These are phyloP conservation scores for Columba guinea DNA, from an alignment of 2,797 vertebrate species.

Conservation along the genomic window DNA sequence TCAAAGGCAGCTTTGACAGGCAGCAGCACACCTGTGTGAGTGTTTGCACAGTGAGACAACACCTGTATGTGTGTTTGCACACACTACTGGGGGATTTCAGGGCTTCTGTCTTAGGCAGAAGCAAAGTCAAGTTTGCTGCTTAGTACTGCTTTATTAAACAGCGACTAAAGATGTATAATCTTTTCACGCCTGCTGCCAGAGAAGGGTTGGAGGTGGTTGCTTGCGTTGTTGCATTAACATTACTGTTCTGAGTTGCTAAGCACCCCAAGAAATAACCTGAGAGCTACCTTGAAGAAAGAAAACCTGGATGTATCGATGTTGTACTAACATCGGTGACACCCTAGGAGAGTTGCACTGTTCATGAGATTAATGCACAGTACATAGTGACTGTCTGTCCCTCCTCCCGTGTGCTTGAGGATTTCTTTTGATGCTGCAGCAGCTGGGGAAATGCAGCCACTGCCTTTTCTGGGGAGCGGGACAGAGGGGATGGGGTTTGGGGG, in stretches of 20 bases:
- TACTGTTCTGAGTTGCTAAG: neutral
- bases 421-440: neutral
- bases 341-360: neutral
- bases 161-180: neutral
- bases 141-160: neutral
- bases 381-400: neutral
- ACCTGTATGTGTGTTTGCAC: neutral
- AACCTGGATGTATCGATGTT: neutral
- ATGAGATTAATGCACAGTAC: neutral
- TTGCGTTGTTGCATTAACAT: neutral
- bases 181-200: neutral
- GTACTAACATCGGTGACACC: neutral
- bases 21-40: neutral
- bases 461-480: neutral
- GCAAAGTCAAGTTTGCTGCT: neutral
- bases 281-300: neutral
- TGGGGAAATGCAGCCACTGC: accelerated
- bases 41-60: neutral
- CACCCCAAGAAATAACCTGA: neutral
- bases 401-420: neutral
- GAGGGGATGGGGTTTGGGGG: neutral
- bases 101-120: neutral
- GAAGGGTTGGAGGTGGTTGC: neutral
- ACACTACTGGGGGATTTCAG: neutral
- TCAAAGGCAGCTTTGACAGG: neutral